These are phyloP conservation scores for Trachelipus rathkii DNA, from an alignment of 1,140 invertebrate genomes.

Conservation along the genomic window DNA sequence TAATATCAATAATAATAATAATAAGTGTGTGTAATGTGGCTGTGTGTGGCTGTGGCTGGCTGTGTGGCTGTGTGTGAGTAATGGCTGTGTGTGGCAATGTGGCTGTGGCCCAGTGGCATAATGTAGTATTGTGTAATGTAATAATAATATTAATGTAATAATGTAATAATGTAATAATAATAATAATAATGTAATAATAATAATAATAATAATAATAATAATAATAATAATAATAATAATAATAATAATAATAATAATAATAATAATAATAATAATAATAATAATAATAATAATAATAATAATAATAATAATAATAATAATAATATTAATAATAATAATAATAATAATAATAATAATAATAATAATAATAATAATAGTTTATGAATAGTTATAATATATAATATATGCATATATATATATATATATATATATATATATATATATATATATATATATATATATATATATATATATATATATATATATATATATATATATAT, in stretches of 20 bases:
- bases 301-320: not conserved
- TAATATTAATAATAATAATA: not conserved
- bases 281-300: not conserved
- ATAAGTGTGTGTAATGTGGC: no score
- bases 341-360: slow-evolving; percentile 11
- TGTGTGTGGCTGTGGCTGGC: no score
- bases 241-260: slow-evolving; percentile 2
- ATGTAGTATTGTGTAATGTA: no score
- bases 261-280: not conserved
- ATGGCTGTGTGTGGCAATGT: no score
- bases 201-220: slow-evolving; percentile 8
- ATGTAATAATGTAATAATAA: not conserved
- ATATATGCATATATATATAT: not conserved
- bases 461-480: slow-evolving; percentile 15
- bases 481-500: slow-evolving; percentile 12
- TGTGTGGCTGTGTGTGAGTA: no score
- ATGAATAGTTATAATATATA: not conserved
- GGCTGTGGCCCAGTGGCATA: no score
- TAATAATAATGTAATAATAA: not conserved
- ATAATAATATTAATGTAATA: not conserved
- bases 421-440: not conserved
- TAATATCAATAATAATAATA: no score
- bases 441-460: slow-evolving; percentile 15
- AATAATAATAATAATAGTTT: slow-evolving; percentile 8
- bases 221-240: slow-evolving; percentile 11